Conservation (phyloP, 1,140 invertebrate genomes). For the Caerostris darwini region DNA sequence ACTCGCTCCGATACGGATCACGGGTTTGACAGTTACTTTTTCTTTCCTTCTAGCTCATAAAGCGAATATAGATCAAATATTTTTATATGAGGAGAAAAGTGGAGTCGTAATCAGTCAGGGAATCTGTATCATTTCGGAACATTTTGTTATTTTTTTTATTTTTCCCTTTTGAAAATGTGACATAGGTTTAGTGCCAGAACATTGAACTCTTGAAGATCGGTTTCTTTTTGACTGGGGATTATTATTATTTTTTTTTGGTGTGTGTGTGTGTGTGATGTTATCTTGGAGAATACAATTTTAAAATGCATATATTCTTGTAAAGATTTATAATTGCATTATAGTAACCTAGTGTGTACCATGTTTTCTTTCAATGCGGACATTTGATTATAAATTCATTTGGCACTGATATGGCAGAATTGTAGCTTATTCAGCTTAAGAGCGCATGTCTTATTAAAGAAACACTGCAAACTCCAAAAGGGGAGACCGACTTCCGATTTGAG, state of each 20-base stretch:
- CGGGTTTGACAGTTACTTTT: conserved; percentile 71
- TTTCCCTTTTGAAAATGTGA: background rate
- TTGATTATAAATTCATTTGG: no score
- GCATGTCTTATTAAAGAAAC: no score
- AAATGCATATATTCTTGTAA: no score
- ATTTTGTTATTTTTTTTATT: background rate
- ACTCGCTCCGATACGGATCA: conserved; percentile 67
- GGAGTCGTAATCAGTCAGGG: conserved; percentile 29
- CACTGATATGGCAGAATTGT: no score
- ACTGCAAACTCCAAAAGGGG: no score
- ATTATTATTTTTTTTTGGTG: background rate
- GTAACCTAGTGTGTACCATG: no score
- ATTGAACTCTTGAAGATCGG: conserved; percentile 11
- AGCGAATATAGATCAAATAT: conserved; percentile 71
- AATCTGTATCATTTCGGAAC: background rate
- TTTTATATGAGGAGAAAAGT: background rate
- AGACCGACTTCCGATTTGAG: no score
- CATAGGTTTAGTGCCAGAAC: background rate
- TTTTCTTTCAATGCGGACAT: no score
- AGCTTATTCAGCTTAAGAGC: no score
- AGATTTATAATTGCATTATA: no score
- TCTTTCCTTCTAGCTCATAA: conserved; percentile 13
- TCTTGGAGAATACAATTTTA: background rate
- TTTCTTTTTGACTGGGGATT: background rate
- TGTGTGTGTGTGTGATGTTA: background rate